These are phyloP conservation scores for Papilio polytes DNA, from an alignment of 1,140 invertebrate species.

Conservation along the genomic window DNA sequence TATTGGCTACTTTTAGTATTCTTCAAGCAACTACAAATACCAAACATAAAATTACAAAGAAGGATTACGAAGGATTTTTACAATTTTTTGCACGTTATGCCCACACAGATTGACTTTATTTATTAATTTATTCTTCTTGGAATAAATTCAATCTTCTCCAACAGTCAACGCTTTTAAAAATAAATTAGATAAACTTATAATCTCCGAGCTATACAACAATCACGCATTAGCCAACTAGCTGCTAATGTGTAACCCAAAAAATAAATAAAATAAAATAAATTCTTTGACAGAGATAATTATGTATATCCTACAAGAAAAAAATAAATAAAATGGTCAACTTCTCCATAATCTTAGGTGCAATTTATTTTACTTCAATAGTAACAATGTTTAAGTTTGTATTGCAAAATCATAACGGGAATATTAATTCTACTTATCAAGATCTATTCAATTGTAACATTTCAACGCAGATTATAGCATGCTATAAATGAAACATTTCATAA, in stretches of 20 bases:
- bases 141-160: too few species aligned
- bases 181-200: too few species aligned
- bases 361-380: background rate
- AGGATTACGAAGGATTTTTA: background rate
- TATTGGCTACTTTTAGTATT: background rate
- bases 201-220: too few species aligned
- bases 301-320: too few species aligned
- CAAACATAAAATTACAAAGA: background rate
- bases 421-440: background rate
- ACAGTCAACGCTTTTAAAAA: too few species aligned
- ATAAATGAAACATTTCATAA: slow-evolving; percentile 17
- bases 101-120: background rate
- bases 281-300: too few species aligned
- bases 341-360: background rate
- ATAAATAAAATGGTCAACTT: background rate
- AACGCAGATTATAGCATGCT: background rate
- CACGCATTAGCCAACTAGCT: too few species aligned
- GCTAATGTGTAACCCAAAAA: too few species aligned
- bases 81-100: background rate
- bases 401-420: background rate
- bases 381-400: background rate
- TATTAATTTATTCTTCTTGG: background rate
- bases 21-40: background rate
- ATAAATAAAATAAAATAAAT: too few species aligned
- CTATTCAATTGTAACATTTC: slow-evolving; percentile 11